phyloP scores from a whole-genome alignment of 2,888 invertebrate species.

The Campoletis raptor region DNA sequence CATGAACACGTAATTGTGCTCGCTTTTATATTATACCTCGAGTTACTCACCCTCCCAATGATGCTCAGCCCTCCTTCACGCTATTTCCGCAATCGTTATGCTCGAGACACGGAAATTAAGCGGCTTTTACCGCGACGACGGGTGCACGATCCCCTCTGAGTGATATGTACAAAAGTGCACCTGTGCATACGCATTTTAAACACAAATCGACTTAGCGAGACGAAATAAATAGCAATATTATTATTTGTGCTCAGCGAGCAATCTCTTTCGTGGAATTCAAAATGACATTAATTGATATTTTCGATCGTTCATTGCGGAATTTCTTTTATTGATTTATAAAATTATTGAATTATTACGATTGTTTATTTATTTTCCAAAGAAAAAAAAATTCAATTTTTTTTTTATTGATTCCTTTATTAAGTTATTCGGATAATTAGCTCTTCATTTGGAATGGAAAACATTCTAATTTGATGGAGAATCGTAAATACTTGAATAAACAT shows the following conservation, averaged over 20 bases:
- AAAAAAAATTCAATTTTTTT: no score
- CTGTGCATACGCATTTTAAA: constrained; percentile 46
- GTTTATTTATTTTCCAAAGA: no score
- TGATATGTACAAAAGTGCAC: constrained; percentile 54
- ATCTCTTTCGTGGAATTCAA: no score
- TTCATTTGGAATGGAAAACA: no score
- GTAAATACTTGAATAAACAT: background rate
- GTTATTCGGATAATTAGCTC: no score
- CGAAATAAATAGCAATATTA: background rate
- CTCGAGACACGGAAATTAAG: constrained; percentile 48
- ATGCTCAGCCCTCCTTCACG: constrained; percentile 40
- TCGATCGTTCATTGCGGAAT: no score
- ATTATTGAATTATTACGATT: no score
- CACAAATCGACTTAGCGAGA: no score
- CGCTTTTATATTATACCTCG: background rate
- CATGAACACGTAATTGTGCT: background rate
- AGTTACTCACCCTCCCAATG: constrained; percentile 8
- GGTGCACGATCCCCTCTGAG: constrained; percentile 42
- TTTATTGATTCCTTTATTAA: background rate
- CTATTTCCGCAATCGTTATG: constrained; percentile 58
- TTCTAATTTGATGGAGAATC: background rate
- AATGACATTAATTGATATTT: no score
- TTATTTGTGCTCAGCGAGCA: background rate
- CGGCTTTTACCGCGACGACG: constrained; percentile 45
- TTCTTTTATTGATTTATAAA: no score